Evolutionary conservation across 92 coral and sea anemone genomes (phyloP), one percentile per base, ranked within the genome.

Genomic region (Porites rus): DNA sequence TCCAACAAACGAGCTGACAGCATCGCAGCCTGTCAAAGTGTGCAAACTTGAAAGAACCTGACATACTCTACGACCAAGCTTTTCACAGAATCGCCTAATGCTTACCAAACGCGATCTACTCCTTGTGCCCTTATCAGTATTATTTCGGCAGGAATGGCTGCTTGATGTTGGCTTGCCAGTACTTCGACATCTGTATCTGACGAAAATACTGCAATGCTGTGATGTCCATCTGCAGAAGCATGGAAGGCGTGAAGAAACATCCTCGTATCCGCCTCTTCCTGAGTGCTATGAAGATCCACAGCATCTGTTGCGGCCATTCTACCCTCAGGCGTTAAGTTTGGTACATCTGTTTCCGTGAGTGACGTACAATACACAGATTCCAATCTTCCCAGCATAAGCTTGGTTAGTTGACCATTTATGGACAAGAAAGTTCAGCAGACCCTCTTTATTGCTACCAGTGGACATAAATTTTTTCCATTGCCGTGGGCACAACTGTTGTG

Each of bases 221-320:
- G 28, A 78, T 89, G 60, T 19, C 86, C 85, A 52, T 56, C 46
- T 17, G 43, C 31, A 31, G 86, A 61, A 67, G 75, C 92, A 79
- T 89, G 89, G 31, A 14, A 24, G 69, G 89, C 90, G 79, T 90
- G 93, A 14, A 85, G 83, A 38, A 91, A 76, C 89, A 91, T 87
- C 74, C 83, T 71, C 22, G 94, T 91, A 86, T 87, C 94, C 56
- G 94, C 90, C 76, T 92, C 94, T 88, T 84, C 92, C 65, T 78
- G 84, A 18, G 10, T 21, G 89, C 69, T 60, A 10, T 54, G 43
- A 18, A 78, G 74, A 1, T 25, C 58, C 58, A 52, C 7, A 7
- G 58, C 58, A 7, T 52, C 58, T 7, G 58, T 52, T 52, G 58
- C 58, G 7, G 10, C 1, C 10, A 52, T 10, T 52, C 58, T 52